These are phyloP conservation scores for Candoia aspera DNA, from an alignment of 2,113 vertebrate genomes.

Conservation along the genomic window DNA sequence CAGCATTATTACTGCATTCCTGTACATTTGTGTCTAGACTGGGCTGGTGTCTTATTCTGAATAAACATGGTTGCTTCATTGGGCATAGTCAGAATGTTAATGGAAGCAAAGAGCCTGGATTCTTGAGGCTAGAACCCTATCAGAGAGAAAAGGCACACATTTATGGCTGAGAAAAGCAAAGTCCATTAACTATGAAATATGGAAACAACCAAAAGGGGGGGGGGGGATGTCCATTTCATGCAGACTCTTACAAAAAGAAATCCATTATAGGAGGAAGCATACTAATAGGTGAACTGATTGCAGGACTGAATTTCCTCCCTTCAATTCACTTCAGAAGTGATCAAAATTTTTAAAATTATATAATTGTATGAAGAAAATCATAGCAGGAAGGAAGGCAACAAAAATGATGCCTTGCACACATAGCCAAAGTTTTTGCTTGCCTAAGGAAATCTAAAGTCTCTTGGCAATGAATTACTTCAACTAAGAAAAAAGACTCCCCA, in stretches of 20 bases:
- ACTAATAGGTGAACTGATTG: constrained; percentile 48
- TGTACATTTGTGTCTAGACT: not conserved
- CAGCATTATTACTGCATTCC: not conserved
- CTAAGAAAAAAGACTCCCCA: constrained; percentile 6
- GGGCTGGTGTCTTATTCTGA: not conserved
- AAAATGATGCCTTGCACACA: not conserved
- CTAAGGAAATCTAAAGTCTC: constrained; percentile 12
- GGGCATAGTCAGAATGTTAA: constrained; percentile 62
- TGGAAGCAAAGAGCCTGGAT: constrained; percentile 49
- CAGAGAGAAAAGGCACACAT: constrained; percentile 58
- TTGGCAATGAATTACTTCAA: constrained; percentile 7
- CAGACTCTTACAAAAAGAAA: constrained; percentile 50
- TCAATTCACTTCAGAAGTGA: not conserved
- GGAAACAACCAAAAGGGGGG: constrained; percentile 50
- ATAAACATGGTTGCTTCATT: constrained; percentile 62
- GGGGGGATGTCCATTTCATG: constrained; percentile 63
- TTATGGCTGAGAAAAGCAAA: constrained; percentile 69
- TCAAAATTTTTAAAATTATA: constrained; percentile 1
- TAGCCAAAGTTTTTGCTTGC: not conserved
- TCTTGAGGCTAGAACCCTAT: constrained; percentile 70
- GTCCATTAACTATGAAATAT: constrained; percentile 73
- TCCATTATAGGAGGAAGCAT: constrained; percentile 48
- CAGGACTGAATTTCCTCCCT: not conserved
- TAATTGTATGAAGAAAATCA: not conserved
- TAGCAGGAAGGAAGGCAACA: constrained; percentile 4